Percentiles rank a stretch among this genome's conserved stretches.
Evolutionary conservation across 2,888 invertebrate species (phyloP).

Genomic region (Hydroisotoma schaefferi): DNA sequence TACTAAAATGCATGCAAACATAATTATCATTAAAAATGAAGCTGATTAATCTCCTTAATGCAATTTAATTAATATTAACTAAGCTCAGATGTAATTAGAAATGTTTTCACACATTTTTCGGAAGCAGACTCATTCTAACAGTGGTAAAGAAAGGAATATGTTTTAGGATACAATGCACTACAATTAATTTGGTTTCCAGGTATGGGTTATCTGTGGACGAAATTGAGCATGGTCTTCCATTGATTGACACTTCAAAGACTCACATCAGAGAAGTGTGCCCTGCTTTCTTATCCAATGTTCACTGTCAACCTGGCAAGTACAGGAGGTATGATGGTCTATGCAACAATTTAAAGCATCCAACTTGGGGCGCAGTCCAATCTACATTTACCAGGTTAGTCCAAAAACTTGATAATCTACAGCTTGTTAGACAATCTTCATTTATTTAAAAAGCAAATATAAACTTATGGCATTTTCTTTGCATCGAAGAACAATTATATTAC

Average conservation of each 20-base stretch:
- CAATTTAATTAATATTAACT: too few species aligned
- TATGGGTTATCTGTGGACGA: constrained; percentile 81
- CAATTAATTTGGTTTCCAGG: constrained; percentile 56
- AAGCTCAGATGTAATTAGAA: too few species aligned
- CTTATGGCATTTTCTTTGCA: too few species aligned
- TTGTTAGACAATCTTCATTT: too few species aligned
- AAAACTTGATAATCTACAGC: too few species aligned
- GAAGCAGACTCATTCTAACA: too few species aligned
- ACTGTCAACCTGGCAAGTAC: constrained; percentile 84
- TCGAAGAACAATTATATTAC: too few species aligned
- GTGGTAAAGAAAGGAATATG: too few species aligned
- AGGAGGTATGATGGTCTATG: constrained; percentile 81
- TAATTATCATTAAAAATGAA: background rate
- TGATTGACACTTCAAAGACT: constrained; percentile 83
- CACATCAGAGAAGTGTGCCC: constrained; percentile 81
- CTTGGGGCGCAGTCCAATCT: constrained; percentile 81
- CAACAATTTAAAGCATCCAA: constrained; percentile 81
- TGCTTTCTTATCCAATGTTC: constrained; percentile 78
- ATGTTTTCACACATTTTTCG: too few species aligned
- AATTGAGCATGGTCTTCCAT: constrained; percentile 78
- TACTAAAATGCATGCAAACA: background rate
- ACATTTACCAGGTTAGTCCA: constrained; percentile 74
- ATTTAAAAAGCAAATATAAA: too few species aligned
- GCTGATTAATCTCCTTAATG: too few species aligned
- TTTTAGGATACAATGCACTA: too few species aligned